Evolutionary conservation across 2,888 invertebrate species (phyloP), one percentile per base, ranked within the genome.

Genomic region (Gymnocheta viridis): DNA sequence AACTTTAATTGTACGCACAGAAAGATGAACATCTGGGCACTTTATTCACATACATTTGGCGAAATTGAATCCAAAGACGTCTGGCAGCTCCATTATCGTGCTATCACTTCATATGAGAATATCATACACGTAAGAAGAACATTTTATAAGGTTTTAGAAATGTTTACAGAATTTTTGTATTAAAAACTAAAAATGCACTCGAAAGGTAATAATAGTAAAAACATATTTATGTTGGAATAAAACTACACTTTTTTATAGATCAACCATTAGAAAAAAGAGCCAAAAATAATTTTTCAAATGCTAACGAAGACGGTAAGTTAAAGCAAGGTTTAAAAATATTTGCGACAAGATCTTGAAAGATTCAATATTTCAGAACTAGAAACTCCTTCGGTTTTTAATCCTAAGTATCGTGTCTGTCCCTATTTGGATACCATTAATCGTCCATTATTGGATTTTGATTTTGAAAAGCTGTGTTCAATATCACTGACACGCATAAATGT

Each of bases 341-440:
- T n/a, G n/a, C n/a, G n/a, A n/a, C n/a, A n/a, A n/a, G n/a, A n/a
- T n/a, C n/a, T 44, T 44, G 7, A 19, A 7, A 47, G 6, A 2
- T 19, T 47, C 2, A 38, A 19, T 2, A 54, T 58, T 76, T 0
- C 22, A 86, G 86, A 87, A 77, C 69, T 87, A 24, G 91, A 91
- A 29, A 91, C 91, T 0, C 92, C 92, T 0, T 92, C 92, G 0
- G 92, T 90, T n/a, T 92, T 92, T 69, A 92, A 92, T 88, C 92
- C 92, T 0, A 92, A 92, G 81, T 91, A 90, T 85, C 93, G 96
- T 74, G 93, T 96, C 56, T 99, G 99, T 89, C 99, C 99, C 0
- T 99, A 99, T 91, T 93, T 99, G 89, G 99, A 99, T 90, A 99
- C 99, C 0, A 99, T 99, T 83, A 99, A 99, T 92, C 94, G 99